Percentiles rank a stretch among this genome's conserved stretches.
Evolutionary conservation across 2,888 invertebrate species (phyloP).

Genomic region (Spisula solida): DNA sequence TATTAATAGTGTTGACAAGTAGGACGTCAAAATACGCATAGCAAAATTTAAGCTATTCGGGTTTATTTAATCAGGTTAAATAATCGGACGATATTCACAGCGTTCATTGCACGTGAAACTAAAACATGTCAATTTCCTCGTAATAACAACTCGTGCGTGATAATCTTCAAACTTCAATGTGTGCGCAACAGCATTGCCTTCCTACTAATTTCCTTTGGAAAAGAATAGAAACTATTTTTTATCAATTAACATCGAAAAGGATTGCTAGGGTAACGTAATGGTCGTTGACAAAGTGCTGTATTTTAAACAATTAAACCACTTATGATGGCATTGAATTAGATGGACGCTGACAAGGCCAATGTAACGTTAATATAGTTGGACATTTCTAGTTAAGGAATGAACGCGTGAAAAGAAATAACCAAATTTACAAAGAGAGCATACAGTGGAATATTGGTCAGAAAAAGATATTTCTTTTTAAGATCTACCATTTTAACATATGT

Average conservation of each 20-base stretch:
- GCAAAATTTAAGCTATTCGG: no score
- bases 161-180: neutral
- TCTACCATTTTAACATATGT: no score
- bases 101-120: neutral
- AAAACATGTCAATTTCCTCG: neutral
- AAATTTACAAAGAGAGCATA: no score
- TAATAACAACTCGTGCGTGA: neutral
- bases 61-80: no score
- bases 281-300: neutral
- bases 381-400: no score
- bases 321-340: neutral
- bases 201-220: slow-evolving; percentile 1
- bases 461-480: no score
- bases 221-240: neutral
- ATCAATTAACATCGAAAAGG: neutral
- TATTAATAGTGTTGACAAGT: no score
- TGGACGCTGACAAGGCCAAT: neutral
- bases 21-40: no score
- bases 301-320: neutral
- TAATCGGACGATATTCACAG: no score
- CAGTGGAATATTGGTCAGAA: no score
- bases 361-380: neutral
- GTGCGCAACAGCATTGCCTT: neutral
- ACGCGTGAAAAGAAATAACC: no score
- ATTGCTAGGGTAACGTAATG: neutral